A percentile compares a stretch with the other conserved stretches of the same genome.
Conservation (phyloP, 2,113 vertebrate genomes). For the Heterotilapia buettikoferi region DNA sequence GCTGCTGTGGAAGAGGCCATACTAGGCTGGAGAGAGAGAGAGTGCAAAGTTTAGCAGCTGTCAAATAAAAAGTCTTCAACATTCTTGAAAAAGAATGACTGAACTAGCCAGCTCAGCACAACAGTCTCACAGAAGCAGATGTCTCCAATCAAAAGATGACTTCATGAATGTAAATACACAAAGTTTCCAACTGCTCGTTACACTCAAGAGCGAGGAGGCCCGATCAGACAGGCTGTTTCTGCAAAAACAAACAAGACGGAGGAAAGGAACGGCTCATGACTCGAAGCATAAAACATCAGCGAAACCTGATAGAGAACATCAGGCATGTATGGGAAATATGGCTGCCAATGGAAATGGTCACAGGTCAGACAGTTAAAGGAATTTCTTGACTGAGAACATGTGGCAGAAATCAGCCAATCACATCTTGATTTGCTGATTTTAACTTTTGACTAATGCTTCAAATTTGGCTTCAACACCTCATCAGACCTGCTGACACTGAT, state of each 20-base stretch:
- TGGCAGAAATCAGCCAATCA: neutral
- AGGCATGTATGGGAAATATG: neutral
- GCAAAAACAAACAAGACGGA: neutral
- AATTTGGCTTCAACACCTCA: neutral
- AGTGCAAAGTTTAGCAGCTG: neutral
- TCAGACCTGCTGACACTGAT: neutral
- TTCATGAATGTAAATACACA: neutral
- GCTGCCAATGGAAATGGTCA: neutral
- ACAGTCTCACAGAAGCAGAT: neutral
- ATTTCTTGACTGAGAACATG: neutral
- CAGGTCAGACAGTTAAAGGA: neutral
- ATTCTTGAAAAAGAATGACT: neutral
- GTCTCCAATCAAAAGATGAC: neutral
- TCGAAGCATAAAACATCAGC: neutral
- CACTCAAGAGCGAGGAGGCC: fast-evolving
- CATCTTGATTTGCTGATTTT: neutral
- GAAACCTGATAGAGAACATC: neutral
- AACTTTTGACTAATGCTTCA: neutral
- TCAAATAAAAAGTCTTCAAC: neutral
- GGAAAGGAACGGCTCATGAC: neutral
- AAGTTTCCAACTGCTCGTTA: neutral
- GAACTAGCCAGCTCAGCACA: neutral
- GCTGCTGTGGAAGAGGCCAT: neutral
- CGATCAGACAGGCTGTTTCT: neutral
- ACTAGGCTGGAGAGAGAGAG: neutral